A percentile compares a stretch with the other conserved stretches of the same genome.
These are phyloP conservation scores for Chelidonichthys spinosus DNA, from an alignment of 2,797 vertebrate species.

Conservation along the genomic window DNA sequence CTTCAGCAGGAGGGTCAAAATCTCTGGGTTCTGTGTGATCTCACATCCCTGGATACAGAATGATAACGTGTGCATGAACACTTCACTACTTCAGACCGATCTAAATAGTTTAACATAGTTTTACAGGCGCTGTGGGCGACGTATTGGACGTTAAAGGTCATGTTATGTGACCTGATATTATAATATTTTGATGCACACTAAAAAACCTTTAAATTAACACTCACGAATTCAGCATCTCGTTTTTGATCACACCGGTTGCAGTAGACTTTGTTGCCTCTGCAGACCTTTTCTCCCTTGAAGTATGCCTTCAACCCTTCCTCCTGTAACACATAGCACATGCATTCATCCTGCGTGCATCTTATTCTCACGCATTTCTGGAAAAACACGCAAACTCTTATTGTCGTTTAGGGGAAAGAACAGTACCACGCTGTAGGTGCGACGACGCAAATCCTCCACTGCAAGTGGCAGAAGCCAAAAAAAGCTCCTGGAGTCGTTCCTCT, in stretches of 20 bases:
- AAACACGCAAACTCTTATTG: not conserved
- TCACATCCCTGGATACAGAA: slow-evolving; percentile 60
- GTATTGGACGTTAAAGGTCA: not conserved
- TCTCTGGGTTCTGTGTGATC: slow-evolving; percentile 61
- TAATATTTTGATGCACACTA: not conserved
- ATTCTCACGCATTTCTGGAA: not conserved
- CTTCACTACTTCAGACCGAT: not conserved
- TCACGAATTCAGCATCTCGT: slow-evolving; percentile 72
- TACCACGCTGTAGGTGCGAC: slow-evolving; percentile 68
- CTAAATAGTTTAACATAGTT: not conserved
- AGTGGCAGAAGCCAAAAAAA: slow-evolving; percentile 76
- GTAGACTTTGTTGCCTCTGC: slow-evolving; percentile 74
- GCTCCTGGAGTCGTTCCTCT: not conserved
- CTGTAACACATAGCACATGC: slow-evolving; percentile 37
- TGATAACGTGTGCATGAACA: not conserved
- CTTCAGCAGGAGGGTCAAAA: slow-evolving; percentile 81
- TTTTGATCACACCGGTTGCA: slow-evolving; percentile 71
- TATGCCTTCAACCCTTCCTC: slow-evolving; percentile 57
- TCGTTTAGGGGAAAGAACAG: not conserved
- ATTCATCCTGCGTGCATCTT: not conserved
- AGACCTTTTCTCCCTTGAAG: slow-evolving; percentile 57
- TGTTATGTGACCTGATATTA: not conserved
- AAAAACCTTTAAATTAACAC: slow-evolving; percentile 29
- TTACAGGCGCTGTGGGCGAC: too few species aligned
- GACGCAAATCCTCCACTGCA: slow-evolving; percentile 20